These are phyloP conservation scores for Tautogolabrus adspersus DNA, from an alignment of 2,113 vertebrate species.

Conservation along the genomic window DNA sequence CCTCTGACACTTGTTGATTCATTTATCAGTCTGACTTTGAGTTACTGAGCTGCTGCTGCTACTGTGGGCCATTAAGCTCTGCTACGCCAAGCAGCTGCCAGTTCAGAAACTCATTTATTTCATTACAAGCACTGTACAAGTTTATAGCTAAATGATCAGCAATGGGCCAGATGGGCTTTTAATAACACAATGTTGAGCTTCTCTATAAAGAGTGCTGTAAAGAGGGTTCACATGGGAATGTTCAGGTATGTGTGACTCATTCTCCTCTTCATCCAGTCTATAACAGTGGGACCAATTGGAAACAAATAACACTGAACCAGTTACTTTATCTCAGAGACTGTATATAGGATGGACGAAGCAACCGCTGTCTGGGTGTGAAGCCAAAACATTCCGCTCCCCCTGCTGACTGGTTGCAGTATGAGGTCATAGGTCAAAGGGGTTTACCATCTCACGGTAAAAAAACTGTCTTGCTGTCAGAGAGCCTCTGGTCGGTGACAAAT, in stretches of 20 bases:
- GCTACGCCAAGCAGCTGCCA: conserved; percentile 20
- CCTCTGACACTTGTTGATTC: conserved; percentile 42
- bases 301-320: no score
- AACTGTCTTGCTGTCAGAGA: no score
- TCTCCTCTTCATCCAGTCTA: not conserved
- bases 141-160: conserved; percentile 37
- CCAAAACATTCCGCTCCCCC: no score
- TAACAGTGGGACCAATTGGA: not conserved
- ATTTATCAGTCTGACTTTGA: conserved; percentile 37
- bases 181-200: conserved; percentile 34
- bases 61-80: conserved; percentile 30
- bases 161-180: conserved; percentile 52
- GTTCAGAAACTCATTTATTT: conserved; percentile 38
- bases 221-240: not conserved
- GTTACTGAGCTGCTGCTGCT: conserved; percentile 21
- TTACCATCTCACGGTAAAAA: no score
- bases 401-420: no score
- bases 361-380: no score
- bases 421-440: no score
- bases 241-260: not conserved
- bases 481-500: no score
- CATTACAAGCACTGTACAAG: conserved; percentile 39
- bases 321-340: no score
- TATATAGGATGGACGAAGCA: no score
- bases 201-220: conserved; percentile 25